A percentile compares a stretch with the other conserved stretches of the same genome.
Conservation (phyloP, 2,113 vertebrate genomes). For the Centrocercus urophasianus region DNA sequence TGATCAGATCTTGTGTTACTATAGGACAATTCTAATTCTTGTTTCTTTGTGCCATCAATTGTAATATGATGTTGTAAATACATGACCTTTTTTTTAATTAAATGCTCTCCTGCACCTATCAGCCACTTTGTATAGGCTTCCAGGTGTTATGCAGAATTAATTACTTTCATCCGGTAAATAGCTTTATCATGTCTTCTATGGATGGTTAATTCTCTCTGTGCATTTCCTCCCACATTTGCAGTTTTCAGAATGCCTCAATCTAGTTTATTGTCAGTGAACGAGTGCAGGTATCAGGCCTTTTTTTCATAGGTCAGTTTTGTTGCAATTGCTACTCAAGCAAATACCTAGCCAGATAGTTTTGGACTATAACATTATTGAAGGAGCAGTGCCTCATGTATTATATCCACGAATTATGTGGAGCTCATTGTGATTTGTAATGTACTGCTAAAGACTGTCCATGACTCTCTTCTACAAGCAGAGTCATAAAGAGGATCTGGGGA, state of each 20-base stretch:
- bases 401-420: background rate
- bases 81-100: background rate
- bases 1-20: background rate
- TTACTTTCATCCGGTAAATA: background rate
- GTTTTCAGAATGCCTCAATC: background rate
- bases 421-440: background rate
- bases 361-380: background rate
- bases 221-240: background rate
- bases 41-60: background rate
- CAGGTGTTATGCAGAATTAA: background rate
- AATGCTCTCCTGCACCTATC: background rate
- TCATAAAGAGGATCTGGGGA: no score
- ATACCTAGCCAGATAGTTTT: background rate
- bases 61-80: background rate
- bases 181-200: background rate
- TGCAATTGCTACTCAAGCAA: background rate
- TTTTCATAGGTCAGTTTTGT: background rate
- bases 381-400: background rate
- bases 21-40: background rate
- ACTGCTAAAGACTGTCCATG: background rate
- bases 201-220: background rate
- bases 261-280: background rate
- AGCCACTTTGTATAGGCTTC: background rate
- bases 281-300: background rate
- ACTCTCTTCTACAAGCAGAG: no score